Conservation (phyloP, 1,140 invertebrate genomes). For the Drosophila tani region DNA sequence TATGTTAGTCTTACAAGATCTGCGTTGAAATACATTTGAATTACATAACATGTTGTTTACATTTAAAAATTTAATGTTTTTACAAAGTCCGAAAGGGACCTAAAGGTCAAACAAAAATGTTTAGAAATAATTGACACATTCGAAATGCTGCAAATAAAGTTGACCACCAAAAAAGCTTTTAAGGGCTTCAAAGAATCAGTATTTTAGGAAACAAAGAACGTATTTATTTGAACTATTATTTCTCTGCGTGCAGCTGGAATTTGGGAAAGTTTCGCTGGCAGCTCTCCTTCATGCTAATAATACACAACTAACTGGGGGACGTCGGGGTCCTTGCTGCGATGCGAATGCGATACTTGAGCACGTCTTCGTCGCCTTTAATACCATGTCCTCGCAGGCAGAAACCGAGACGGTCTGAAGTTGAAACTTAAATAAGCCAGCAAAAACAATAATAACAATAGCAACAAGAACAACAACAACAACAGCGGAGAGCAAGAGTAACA, state of each 20-base stretch:
- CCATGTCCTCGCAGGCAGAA: constrained; percentile 37
- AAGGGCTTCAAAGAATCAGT: too few relatives aligned
- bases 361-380: constrained; percentile 47
- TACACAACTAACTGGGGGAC: constrained; percentile 28
- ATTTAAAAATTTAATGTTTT: too few relatives aligned
- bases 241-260: constrained; percentile 16
- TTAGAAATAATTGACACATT: neutral
- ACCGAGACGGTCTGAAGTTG: constrained; percentile 54
- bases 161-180: too few relatives aligned
- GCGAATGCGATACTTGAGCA: constrained; percentile 57
- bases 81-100: too few relatives aligned
- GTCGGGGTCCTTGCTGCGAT: constrained; percentile 9
- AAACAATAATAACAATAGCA: constrained; percentile 1
- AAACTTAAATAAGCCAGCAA: constrained; percentile 70
- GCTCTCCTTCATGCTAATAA: constrained; percentile 44
- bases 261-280: constrained; percentile 32
- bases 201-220: too few relatives aligned
- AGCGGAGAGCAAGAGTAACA: constrained; percentile 1
- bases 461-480: constrained; percentile 1
- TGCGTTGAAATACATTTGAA: too few relatives aligned
- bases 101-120: neutral
- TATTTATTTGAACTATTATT: neutral
- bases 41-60: too few relatives aligned
- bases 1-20: too few relatives aligned
- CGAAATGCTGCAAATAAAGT: too few relatives aligned